A percentile compares a stretch with the other conserved stretches of the same genome.
These are phyloP conservation scores for Brachyptera putata DNA, from an alignment of 2,888 invertebrate species.

Conservation along the genomic window DNA sequence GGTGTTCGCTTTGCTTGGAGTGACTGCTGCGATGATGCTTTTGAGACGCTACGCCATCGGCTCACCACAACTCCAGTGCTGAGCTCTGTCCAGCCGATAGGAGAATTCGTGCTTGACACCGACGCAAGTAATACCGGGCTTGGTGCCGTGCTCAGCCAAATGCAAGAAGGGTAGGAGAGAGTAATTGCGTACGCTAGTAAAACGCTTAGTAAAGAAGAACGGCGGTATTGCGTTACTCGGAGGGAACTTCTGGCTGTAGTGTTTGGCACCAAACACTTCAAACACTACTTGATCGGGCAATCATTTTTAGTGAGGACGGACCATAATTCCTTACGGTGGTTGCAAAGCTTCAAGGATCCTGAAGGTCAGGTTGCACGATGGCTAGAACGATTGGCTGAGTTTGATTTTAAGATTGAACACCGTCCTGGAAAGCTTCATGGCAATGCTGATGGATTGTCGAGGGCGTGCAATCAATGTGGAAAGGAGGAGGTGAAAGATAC, in stretches of 20 bases:
- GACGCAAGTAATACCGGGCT: constrained; percentile 28
- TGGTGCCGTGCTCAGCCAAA: constrained; percentile 28
- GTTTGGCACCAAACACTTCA: constrained; percentile 12
- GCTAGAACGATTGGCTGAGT: not conserved
- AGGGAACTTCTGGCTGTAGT: constrained; percentile 28
- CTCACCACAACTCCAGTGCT: not conserved
- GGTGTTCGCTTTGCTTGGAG: not conserved
- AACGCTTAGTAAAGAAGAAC: not conserved
- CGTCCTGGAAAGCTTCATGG: not conserved
- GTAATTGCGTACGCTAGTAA: constrained; percentile 27
- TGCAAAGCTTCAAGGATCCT: not conserved
- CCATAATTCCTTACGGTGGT: constrained; percentile 25
- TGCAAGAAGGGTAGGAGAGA: constrained; percentile 9
- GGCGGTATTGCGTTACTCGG: constrained; percentile 19
- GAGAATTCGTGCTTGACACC: not conserved
- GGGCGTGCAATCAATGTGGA: too few relatives aligned
- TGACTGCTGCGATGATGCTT: not conserved
- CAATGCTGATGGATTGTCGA: not conserved
- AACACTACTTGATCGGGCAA: constrained; percentile 27
- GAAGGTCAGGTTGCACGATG: not conserved
- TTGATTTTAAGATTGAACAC: not conserved
- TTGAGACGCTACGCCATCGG: not conserved
- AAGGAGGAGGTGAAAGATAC: too few relatives aligned
- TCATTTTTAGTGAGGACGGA: constrained; percentile 27
- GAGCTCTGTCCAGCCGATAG: not conserved